Percentiles rank a stretch among this genome's conserved stretches.
phyloP scores from a whole-genome alignment of 2,888 invertebrate species.

The Acrocera orbiculus region DNA sequence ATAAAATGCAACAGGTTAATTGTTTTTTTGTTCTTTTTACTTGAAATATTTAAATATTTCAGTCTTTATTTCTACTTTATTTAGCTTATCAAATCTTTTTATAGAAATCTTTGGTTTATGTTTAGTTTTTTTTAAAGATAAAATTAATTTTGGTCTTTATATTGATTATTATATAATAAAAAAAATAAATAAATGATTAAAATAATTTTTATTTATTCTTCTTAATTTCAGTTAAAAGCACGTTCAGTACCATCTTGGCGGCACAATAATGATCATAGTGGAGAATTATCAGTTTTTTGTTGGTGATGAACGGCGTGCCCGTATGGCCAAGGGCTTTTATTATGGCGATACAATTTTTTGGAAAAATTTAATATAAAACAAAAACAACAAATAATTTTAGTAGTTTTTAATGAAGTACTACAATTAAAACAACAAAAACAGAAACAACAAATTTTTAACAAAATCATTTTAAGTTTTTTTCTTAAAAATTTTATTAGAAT shows the following conservation, averaged over 20 bases:
- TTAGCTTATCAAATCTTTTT: no score
- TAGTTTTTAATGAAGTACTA: background rate
- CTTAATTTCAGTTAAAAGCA: slow-evolving; percentile 45
- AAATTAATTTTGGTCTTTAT: no score
- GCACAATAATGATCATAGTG: slow-evolving; percentile 48
- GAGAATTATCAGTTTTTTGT: slow-evolving; percentile 62
- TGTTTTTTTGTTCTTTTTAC: slow-evolving; percentile 4
- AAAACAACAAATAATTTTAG: slow-evolving; percentile 1
- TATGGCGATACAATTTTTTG: no score
- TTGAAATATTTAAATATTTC: no score
- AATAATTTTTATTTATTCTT: slow-evolving; percentile 21
- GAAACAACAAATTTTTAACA: slow-evolving; percentile 9
- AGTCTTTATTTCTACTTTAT: no score
- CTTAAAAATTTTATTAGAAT: slow-evolving; percentile 7
- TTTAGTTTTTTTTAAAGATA: background rate
- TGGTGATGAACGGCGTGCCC: slow-evolving; percentile 41
- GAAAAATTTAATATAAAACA: no score
- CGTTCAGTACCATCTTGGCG: slow-evolving; percentile 60
- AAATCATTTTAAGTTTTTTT: slow-evolving; percentile 10
- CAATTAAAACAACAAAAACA: slow-evolving; percentile 4
- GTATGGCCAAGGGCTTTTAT: slow-evolving; percentile 10
- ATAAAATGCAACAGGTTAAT: slow-evolving; percentile 90
- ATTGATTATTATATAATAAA: no score
- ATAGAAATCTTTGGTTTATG: background rate
- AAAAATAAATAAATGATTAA: no score